phyloP scores from a whole-genome alignment of 2,888 invertebrate species.

The Machimus atricapillus region DNA sequence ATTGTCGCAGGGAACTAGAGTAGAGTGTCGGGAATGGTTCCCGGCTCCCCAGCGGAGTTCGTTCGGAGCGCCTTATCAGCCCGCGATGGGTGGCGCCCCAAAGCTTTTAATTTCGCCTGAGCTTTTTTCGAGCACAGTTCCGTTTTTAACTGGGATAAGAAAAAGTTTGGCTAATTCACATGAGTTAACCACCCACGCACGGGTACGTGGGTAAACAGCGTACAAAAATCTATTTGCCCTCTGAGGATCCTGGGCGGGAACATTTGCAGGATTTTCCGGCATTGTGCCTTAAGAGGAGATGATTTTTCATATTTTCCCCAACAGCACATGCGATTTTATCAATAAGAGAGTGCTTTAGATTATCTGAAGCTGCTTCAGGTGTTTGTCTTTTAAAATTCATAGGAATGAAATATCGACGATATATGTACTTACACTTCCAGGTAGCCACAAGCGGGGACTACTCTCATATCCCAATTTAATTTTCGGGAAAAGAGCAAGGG shows the following conservation, averaged over 20 bases:
- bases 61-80: neutral
- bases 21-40: neutral
- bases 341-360: neutral
- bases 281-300: neutral
- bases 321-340: neutral
- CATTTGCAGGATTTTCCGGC: neutral
- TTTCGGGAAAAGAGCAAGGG: neutral
- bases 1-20: neutral
- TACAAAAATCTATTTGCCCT: neutral
- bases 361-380: neutral
- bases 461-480: neutral
- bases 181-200: neutral
- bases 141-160: neutral
- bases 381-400: neutral
- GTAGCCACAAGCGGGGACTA: neutral
- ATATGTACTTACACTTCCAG: neutral
- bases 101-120: neutral
- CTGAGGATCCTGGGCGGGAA: neutral
- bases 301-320: neutral
- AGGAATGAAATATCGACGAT: neutral
- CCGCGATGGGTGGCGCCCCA: neutral
- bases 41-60: neutral
- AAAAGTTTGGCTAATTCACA: neutral
- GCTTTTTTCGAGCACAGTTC: neutral
- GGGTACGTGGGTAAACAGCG: neutral